These are phyloP conservation scores for Hemiscyllium ocellatum DNA, from an alignment of 2,113 vertebrate species.

Conservation along the genomic window DNA sequence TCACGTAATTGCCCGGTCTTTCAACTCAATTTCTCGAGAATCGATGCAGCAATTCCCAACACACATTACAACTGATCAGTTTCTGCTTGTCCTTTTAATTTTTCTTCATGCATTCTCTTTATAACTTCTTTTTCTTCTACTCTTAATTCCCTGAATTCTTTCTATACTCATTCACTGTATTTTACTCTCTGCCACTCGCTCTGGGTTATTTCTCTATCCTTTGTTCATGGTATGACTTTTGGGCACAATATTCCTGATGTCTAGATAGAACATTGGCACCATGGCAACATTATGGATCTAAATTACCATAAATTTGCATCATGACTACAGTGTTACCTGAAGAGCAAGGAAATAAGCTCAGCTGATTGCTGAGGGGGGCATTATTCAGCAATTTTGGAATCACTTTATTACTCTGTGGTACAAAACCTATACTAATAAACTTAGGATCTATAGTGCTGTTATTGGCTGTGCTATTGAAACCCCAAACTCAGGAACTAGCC, in stretches of 20 bases:
- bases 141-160: not conserved
- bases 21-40: not conserved
- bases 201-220: not conserved
- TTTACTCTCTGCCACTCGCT: not conserved
- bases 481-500: no score
- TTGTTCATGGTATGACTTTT: not conserved
- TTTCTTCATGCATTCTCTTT: not conserved
- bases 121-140: not conserved
- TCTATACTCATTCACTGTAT: not conserved
- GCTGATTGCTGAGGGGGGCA: not conserved
- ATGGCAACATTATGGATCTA: not conserved
- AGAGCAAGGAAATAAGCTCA: not conserved
- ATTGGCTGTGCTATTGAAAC: no score
- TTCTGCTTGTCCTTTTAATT: not conserved
- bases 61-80: not conserved
- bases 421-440: not conserved
- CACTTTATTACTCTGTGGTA: not conserved
- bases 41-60: not conserved
- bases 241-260: not conserved
- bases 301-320: not conserved
- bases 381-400: not conserved
- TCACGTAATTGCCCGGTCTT: not conserved
- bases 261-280: not conserved
- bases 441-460: no score
- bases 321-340: not conserved